phyloP scores from a whole-genome alignment of 53 echinoderm and acorn worm genomes.

The Temnopleurus reevesii region DNA sequence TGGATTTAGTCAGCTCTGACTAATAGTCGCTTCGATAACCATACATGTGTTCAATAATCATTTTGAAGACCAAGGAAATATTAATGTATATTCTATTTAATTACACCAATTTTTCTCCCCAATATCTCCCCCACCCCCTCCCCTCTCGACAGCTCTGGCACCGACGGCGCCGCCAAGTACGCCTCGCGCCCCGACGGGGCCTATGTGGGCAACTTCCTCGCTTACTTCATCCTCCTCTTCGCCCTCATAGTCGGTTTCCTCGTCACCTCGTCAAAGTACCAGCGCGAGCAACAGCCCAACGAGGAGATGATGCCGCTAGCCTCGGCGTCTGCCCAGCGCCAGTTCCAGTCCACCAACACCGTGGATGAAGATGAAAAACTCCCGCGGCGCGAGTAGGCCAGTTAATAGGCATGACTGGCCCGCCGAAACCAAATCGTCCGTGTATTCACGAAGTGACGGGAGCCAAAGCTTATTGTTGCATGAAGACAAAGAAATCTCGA shows the following conservation, averaged over 20 bases:
- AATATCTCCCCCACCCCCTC: too few relatives aligned
- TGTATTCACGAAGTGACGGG: too few relatives aligned
- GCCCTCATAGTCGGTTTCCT: slow-evolving; percentile 84
- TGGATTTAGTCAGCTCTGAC: too few relatives aligned
- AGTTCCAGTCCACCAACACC: slow-evolving; percentile 39
- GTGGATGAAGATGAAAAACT: slow-evolving; percentile 11
- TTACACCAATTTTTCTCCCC: neutral
- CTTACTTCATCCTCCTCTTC: slow-evolving; percentile 75
- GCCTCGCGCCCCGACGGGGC: slow-evolving; percentile 66
- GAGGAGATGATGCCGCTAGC: slow-evolving; percentile 66
- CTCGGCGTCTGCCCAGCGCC: slow-evolving; percentile 9
- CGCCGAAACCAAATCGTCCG: too few relatives aligned
- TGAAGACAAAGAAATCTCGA: too few relatives aligned
- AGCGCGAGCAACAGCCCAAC: slow-evolving; percentile 52
- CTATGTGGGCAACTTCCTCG: slow-evolving; percentile 83
- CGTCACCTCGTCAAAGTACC: slow-evolving; percentile 74
- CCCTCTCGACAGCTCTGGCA: slow-evolving; percentile 17
- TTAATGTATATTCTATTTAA: too few relatives aligned
- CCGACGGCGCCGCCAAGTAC: slow-evolving; percentile 31
- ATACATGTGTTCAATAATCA: too few relatives aligned
- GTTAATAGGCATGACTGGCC: too few relatives aligned
- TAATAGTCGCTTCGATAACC: too few relatives aligned
- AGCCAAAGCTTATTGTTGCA: too few relatives aligned
- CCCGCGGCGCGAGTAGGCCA: too few relatives aligned
- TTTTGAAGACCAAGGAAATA: too few relatives aligned